These are phyloP conservation scores for Cheilosia urbana DNA, from an alignment of 2,888 invertebrate genomes.

Conservation along the genomic window DNA sequence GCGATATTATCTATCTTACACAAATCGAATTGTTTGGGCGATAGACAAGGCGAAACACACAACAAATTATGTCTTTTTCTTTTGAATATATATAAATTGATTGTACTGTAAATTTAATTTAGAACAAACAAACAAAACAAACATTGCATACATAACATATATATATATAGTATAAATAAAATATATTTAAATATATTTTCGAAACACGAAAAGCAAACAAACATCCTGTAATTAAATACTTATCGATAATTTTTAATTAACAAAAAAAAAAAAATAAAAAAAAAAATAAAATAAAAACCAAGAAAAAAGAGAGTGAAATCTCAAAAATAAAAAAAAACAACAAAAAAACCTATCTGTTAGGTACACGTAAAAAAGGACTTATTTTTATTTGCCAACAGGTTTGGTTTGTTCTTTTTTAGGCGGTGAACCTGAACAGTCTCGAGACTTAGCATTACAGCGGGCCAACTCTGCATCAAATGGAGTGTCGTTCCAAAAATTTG, in stretches of 20 bases:
- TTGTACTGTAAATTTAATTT: conserved; percentile 73
- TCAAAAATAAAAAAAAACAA: conserved; percentile 60
- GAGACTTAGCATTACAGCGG: no score
- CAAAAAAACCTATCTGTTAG: conserved; percentile 70
- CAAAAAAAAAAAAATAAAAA: conserved; percentile 51
- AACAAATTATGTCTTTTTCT: conserved; percentile 57
- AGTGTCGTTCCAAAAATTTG: no score
- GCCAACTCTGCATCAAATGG: no score
- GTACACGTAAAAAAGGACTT: conserved; percentile 58
- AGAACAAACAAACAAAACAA: conserved; percentile 4
- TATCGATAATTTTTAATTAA: conserved; percentile 76
- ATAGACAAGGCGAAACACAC: conserved; percentile 17
- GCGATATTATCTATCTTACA: conserved; percentile 65
- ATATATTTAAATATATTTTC: conserved; percentile 72
- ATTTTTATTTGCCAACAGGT: background rate
- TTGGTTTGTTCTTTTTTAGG: background rate
- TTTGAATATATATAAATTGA: conserved; percentile 50
- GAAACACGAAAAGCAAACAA: conserved; percentile 69
- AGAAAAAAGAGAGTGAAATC: conserved; percentile 73
- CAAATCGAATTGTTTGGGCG: conserved; percentile 26
- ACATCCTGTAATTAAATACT: conserved; percentile 76
- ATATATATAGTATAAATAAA: conserved; percentile 55
- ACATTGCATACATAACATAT: conserved; percentile 71
- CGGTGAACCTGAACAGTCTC: no score
- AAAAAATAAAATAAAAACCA: conserved; percentile 63